These are phyloP conservation scores for Timema cristinae DNA, from an alignment of 2,888 invertebrate species.

Conservation along the genomic window DNA sequence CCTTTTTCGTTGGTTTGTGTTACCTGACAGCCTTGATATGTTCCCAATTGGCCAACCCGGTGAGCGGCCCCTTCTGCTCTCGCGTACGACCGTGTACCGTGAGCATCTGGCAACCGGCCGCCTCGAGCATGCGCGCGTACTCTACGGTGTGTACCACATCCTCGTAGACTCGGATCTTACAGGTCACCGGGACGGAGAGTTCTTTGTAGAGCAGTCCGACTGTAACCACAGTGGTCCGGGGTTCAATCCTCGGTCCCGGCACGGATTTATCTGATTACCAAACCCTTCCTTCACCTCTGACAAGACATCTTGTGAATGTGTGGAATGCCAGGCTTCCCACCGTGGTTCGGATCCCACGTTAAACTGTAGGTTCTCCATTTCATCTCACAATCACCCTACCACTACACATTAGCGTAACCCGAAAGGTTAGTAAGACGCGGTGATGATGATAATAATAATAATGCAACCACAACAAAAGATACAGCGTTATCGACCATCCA, in stretches of 20 bases:
- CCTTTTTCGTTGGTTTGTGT: neutral
- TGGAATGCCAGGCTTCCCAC: too few species aligned
- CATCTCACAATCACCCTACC: too few species aligned
- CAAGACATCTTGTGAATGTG: too few species aligned
- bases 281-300: too few species aligned
- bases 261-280: too few species aligned
- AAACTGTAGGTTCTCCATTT: too few species aligned
- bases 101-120: conserved; percentile 85
- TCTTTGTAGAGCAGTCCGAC: conserved; percentile 65
- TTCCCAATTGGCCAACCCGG: conserved; percentile 92
- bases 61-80: conserved; percentile 93
- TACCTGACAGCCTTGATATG: conserved; percentile 89
- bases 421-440: too few species aligned
- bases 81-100: conserved; percentile 95
- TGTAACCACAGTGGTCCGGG: conserved; percentile 51
- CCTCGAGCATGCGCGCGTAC: conserved; percentile 92
- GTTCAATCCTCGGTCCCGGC: too few species aligned
- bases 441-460: too few species aligned
- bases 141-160: conserved; percentile 78
- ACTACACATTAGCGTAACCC: too few species aligned
- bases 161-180: conserved; percentile 91
- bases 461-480: conserved; percentile 45
- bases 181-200: conserved; percentile 86
- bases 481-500: too few species aligned
- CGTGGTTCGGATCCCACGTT: too few species aligned